phyloP scores from a whole-genome alignment of 2,797 vertebrate genomes.

The Clarias pachynema region DNA sequence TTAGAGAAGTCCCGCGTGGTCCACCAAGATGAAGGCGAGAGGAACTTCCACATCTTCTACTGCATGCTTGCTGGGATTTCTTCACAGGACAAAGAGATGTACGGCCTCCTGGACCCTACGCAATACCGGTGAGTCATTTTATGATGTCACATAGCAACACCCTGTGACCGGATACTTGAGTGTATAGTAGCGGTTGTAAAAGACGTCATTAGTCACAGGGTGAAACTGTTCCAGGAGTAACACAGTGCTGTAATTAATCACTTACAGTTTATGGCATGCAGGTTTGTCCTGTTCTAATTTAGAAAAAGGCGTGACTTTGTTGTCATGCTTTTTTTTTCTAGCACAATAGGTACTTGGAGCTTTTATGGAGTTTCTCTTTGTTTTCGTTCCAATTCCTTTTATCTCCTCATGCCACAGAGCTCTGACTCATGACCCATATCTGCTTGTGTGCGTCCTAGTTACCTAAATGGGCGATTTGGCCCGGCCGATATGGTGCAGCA shows the following conservation, averaged over 20 bases:
- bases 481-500: conserved; percentile 56
- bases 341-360: neutral
- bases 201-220: neutral
- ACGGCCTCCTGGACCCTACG: conserved; percentile 74
- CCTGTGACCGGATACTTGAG: neutral
- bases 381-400: neutral
- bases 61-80: conserved; percentile 77
- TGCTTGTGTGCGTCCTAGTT: conserved; percentile 61
- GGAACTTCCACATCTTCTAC: conserved; percentile 82
- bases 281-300: neutral
- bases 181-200: neutral
- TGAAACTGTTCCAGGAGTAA: neutral
- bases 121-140: conserved; percentile 71
- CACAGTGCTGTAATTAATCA: neutral
- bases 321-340: too few relatives aligned
- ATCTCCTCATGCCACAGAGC: neutral
- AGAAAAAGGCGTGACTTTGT: neutral
- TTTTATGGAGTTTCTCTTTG: conserved; percentile 10
- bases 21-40: conserved; percentile 73
- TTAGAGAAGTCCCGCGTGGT: conserved; percentile 80
- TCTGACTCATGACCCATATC: neutral
- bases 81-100: conserved; percentile 71
- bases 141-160: neutral
- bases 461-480: conserved; percentile 68
- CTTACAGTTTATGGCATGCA: neutral